Conservation (phyloP, 2,797 vertebrate genomes). For the Leptoclinus maculatus region DNA sequence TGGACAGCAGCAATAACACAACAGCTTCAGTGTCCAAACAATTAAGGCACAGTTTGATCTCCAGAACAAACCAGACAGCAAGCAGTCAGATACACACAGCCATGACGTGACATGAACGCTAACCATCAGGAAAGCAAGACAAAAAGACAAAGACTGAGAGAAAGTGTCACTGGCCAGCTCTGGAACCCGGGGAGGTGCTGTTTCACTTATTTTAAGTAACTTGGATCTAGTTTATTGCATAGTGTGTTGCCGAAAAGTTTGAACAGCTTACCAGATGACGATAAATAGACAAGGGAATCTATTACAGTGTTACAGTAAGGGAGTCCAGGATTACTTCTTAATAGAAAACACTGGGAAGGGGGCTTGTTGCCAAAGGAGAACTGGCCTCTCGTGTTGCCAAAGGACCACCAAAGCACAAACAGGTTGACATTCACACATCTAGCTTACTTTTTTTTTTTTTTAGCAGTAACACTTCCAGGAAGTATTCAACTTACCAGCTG, state of each 20-base stretch:
- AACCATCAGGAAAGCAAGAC: neutral
- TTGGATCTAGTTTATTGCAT: neutral
- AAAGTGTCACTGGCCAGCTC: neutral
- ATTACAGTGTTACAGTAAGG: neutral
- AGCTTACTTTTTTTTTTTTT: neutral
- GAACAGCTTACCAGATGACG: neutral
- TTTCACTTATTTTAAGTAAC: neutral
- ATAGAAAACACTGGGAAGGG: neutral
- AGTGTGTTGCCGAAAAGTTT: neutral
- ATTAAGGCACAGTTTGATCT: neutral
- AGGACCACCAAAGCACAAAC: neutral
- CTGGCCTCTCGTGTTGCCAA: neutral
- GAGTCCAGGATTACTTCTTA: neutral
- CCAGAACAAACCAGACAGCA: neutral
- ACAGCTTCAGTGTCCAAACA: neutral
- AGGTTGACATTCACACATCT: neutral
- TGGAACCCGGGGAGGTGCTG: neutral
- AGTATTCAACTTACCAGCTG: neutral
- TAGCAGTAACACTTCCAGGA: slow-evolving; percentile 8
- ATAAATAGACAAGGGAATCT: neutral
- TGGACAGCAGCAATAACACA: slow-evolving; percentile 4
- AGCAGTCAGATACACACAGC: neutral
- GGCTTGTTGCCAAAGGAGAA: neutral
- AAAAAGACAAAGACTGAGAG: neutral
- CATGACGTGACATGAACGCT: neutral